Evolutionary conservation across 2,113 vertebrate species (phyloP).

Genomic region (Pungitius pungitius): DNA sequence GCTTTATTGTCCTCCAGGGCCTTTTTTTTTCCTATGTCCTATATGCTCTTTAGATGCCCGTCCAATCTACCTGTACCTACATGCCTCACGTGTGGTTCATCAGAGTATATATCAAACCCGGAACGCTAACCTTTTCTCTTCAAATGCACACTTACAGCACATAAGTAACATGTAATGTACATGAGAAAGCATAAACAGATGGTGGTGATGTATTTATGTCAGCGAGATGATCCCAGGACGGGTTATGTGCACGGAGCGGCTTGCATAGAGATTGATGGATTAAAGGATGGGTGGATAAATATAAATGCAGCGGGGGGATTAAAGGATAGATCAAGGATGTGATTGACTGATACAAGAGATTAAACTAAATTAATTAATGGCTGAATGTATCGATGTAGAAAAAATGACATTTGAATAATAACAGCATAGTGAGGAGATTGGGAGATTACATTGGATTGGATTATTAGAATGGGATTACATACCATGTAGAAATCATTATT

Average conservation of each 20-base stretch:
- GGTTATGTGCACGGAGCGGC: constrained; percentile 6
- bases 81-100: not conserved
- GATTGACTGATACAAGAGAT: not conserved
- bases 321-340: not conserved
- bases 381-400: not conserved
- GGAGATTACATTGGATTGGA: not conserved
- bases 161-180: not conserved
- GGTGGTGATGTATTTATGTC: constrained; percentile 8
- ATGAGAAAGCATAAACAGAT: not conserved
- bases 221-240: constrained; percentile 23
- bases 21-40: constrained; percentile 15
- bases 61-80: not conserved
- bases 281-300: constrained; percentile 1
- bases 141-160: not conserved
- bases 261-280: constrained; percentile 5
- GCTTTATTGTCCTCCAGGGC: constrained; percentile 5
- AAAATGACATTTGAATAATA: not conserved
- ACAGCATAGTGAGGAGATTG: not conserved
- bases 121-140: not conserved
- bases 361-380: constrained; percentile 8
- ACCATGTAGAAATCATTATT: not conserved
- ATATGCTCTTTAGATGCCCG: not conserved
- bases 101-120: not conserved
- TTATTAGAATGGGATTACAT: constrained; percentile 1
- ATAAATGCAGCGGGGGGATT: not conserved